Evolutionary conservation across 2,113 vertebrate species (phyloP).

Genomic region (Panthera uncia): DNA sequence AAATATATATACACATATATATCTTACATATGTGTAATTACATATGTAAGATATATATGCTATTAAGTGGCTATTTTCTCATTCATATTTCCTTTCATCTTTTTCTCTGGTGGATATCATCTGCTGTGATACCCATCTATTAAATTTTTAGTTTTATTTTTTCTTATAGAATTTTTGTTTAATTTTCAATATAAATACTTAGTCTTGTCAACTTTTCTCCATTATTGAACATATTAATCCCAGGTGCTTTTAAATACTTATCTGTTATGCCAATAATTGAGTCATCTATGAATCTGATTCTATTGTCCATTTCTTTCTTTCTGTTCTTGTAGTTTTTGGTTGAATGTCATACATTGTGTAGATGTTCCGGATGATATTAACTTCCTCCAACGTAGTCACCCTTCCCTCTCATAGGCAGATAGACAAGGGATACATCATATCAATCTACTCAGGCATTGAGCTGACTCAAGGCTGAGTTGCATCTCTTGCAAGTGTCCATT

Average conservation of each 20-base stretch:
- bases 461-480: not conserved
- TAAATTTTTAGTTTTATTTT: not conserved
- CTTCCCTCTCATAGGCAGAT: not conserved
- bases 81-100: not conserved
- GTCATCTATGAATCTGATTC: not conserved
- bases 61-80: not conserved
- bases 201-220: not conserved
- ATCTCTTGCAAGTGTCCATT: not conserved
- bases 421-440: not conserved
- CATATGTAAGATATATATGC: no score
- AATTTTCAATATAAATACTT: slow-evolving; percentile 22
- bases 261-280: not conserved
- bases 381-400: not conserved
- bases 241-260: not conserved
- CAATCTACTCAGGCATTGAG: not conserved
- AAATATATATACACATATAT: not conserved
- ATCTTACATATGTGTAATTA: no score
- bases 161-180: not conserved
- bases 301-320: not conserved
- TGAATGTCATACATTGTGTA: not conserved
- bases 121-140: not conserved
- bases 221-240: not conserved
- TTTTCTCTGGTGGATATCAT: not conserved
- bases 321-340: not conserved
- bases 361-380: not conserved